A percentile compares a stretch with the other conserved stretches of the same genome.
phyloP scores from a whole-genome alignment of 2,113 vertebrate species.

The Catharus minimus region DNA sequence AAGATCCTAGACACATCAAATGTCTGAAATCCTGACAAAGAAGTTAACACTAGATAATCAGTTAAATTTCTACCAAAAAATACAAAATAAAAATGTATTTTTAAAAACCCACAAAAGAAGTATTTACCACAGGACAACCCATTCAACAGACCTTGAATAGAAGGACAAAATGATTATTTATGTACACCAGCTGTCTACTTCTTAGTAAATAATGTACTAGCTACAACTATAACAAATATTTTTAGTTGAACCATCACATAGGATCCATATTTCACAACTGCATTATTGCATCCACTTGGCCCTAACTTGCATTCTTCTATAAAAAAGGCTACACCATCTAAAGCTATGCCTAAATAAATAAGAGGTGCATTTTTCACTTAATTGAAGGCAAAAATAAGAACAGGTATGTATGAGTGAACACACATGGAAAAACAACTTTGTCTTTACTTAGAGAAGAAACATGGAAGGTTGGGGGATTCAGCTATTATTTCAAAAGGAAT shows the following conservation, averaged over 20 bases:
- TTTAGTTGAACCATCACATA: background rate
- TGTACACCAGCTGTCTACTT: background rate
- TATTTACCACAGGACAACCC: background rate
- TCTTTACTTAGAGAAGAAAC: background rate
- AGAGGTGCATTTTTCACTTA: background rate
- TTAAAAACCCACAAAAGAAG: rapidly evolving
- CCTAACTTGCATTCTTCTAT: background rate
- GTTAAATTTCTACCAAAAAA: background rate
- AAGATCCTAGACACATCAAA: background rate
- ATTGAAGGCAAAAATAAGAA: background rate
- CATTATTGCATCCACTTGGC: background rate
- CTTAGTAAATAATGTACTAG: background rate
- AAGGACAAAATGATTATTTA: background rate
- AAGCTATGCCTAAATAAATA: background rate
- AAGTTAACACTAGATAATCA: background rate
- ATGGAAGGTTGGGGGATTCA: background rate
- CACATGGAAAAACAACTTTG: background rate
- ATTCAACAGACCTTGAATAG: background rate
- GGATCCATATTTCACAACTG: background rate
- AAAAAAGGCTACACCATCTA: background rate
- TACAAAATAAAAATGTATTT: background rate
- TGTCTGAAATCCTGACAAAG: background rate
- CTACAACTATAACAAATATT: background rate
- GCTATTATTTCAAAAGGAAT: background rate
- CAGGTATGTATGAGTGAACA: background rate